These are phyloP conservation scores for Canis aureus DNA, from an alignment of 2,113 vertebrate genomes.

Conservation along the genomic window DNA sequence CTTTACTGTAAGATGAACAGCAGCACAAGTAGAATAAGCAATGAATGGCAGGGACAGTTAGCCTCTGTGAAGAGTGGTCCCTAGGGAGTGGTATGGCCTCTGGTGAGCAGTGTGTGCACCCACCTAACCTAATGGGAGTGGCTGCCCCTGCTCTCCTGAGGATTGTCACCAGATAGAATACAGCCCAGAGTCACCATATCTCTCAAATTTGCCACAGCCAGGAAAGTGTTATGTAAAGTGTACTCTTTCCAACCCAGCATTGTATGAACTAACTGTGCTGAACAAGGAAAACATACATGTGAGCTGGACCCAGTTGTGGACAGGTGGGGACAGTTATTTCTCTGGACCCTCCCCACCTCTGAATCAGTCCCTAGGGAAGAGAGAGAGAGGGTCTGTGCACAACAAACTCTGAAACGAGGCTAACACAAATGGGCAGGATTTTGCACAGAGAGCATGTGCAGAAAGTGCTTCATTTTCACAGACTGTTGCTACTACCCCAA, in stretches of 20 bases:
- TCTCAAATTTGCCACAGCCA: background rate
- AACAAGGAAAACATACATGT: background rate
- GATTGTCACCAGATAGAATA: background rate
- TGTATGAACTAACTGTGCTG: background rate
- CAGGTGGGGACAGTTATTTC: background rate
- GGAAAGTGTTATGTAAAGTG: background rate
- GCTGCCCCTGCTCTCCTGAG: background rate
- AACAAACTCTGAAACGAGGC: background rate
- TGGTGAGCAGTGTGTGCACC: no score
- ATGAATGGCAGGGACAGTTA: background rate
- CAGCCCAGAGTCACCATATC: background rate
- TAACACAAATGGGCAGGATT: background rate
- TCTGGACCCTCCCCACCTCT: background rate
- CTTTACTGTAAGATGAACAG: background rate
- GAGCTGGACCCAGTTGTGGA: background rate
- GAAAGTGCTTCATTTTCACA: background rate
- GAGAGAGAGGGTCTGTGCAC: background rate
- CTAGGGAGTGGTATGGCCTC: background rate
- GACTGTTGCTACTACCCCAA: background rate
- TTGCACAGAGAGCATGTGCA: background rate
- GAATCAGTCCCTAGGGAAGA: background rate
- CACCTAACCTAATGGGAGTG: background rate
- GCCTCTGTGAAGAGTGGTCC: no score
- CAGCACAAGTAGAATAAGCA: background rate
- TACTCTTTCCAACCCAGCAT: no score